phyloP scores from a whole-genome alignment of 2,888 invertebrate genomes.

The Agriopis marginaria region DNA sequence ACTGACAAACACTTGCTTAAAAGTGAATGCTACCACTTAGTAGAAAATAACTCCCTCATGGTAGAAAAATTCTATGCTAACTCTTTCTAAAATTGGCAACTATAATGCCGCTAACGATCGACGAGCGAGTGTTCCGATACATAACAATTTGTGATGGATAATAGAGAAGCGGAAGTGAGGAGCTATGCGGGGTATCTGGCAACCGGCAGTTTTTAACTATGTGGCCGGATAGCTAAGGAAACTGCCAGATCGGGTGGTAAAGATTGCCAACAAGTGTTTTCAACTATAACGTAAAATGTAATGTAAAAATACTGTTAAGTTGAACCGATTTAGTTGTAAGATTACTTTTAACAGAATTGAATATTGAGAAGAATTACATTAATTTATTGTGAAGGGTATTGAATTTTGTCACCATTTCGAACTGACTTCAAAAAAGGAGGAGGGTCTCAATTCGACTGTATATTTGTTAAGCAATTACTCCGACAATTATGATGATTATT shows the following conservation, averaged over 20 bases:
- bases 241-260: not conserved
- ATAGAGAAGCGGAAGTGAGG: slow-evolving; percentile 14
- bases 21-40: not conserved
- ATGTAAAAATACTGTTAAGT: not conserved
- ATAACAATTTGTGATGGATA: slow-evolving; percentile 36
- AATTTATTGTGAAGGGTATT: no score
- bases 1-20: not conserved
- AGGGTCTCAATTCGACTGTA: no score
- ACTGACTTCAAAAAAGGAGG: no score
- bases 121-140: slow-evolving; percentile 34
- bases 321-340: not conserved
- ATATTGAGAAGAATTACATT: no score
- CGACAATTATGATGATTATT: no score
- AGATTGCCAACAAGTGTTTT: not conserved
- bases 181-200: slow-evolving; percentile 16
- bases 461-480: no score
- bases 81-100: slow-evolving; percentile 27
- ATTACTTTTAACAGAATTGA: no score
- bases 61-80: slow-evolving; percentile 3
- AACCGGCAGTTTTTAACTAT: slow-evolving; percentile 7
- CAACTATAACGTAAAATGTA: not conserved
- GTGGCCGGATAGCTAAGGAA: slow-evolving; percentile 6
- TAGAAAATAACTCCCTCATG: not conserved
- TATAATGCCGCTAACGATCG: slow-evolving; percentile 39
- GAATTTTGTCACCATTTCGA: no score